phyloP scores from a whole-genome alignment of 1,140 invertebrate genomes.

The Pachyrhynchus sulphureomaculatus region DNA sequence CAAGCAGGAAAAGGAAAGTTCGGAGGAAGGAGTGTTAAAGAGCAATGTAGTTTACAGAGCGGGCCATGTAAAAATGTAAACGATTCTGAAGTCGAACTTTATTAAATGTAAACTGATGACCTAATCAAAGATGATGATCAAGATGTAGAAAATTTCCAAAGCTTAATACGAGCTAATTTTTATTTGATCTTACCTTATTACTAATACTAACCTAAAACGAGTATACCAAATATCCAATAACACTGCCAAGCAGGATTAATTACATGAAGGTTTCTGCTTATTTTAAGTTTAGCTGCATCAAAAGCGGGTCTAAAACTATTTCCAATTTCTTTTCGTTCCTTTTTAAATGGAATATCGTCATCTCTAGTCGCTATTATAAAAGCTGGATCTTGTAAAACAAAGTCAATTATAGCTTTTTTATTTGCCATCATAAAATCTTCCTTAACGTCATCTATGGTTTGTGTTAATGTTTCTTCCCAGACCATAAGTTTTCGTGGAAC shows the following conservation, averaged over 20 bases:
- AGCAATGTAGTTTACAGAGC: too few species aligned
- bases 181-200: too few species aligned
- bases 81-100: too few species aligned
- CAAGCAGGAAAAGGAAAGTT: too few species aligned
- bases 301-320: slow-evolving; percentile 63
- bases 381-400: slow-evolving; percentile 76
- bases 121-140: too few species aligned
- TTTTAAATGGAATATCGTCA: slow-evolving; percentile 55
- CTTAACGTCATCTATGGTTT: slow-evolving; percentile 65
- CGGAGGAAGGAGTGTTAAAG: too few species aligned
- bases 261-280: slow-evolving; percentile 68
- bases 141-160: too few species aligned
- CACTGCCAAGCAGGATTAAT: slow-evolving; percentile 82
- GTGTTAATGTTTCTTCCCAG: slow-evolving; percentile 59
- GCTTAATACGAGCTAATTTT: too few species aligned
- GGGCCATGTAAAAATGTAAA: too few species aligned
- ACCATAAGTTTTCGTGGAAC: slow-evolving; percentile 58
- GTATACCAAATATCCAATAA: slow-evolving; percentile 81
- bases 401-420: slow-evolving; percentile 87
- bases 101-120: too few species aligned
- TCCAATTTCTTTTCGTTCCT: slow-evolving; percentile 65
- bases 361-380: slow-evolving; percentile 51
- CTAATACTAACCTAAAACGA: slow-evolving; percentile 73
- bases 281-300: slow-evolving; percentile 52
- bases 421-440: slow-evolving; percentile 81